Conservation (phyloP, 1,140 invertebrate genomes). For the Drosophila tsacasi region DNA sequence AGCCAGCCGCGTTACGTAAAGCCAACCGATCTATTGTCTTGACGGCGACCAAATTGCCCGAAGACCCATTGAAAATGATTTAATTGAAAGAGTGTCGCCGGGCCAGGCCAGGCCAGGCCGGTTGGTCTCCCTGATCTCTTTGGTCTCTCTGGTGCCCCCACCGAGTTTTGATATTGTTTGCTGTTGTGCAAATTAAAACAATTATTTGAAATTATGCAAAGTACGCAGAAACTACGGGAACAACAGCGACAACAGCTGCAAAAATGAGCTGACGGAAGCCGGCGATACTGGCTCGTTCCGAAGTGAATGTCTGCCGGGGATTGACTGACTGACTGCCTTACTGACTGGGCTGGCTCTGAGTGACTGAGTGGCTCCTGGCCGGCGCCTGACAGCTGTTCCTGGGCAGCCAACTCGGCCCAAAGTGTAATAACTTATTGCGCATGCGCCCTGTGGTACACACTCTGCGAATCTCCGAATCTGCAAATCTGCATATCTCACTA, state of each 20-base stretch:
- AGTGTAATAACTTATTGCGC: constrained; percentile 52
- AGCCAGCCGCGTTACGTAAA: constrained; percentile 32
- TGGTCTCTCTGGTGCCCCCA: constrained; percentile 24
- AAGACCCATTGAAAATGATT: constrained; percentile 63
- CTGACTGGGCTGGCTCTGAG: constrained; percentile 38
- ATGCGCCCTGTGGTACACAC: constrained; percentile 44
- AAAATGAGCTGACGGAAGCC: constrained; percentile 75
- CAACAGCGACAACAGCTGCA: constrained; percentile 66
- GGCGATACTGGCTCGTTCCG: constrained; percentile 31
- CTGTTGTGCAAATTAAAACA: constrained; percentile 78
- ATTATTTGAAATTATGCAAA: constrained; percentile 81
- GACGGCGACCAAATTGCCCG: constrained; percentile 38
- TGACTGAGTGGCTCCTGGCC: constrained; percentile 28
- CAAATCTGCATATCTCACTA: constrained; percentile 28
- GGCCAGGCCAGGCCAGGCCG: constrained; percentile 45
- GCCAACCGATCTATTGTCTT: constrained; percentile 27
- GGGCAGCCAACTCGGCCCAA: constrained; percentile 24
- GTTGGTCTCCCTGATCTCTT: constrained; percentile 20
- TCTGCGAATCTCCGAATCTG: constrained; percentile 2
- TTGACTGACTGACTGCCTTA: constrained; percentile 34
- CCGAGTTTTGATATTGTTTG: constrained; percentile 66
- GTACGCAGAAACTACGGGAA: constrained; percentile 66
- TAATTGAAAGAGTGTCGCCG: constrained; percentile 71
- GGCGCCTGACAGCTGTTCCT: constrained; percentile 48
- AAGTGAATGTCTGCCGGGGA: constrained; percentile 54